Conservation (phyloP, 2,113 vertebrate species). For the Dipodomys stephensi region DNA sequence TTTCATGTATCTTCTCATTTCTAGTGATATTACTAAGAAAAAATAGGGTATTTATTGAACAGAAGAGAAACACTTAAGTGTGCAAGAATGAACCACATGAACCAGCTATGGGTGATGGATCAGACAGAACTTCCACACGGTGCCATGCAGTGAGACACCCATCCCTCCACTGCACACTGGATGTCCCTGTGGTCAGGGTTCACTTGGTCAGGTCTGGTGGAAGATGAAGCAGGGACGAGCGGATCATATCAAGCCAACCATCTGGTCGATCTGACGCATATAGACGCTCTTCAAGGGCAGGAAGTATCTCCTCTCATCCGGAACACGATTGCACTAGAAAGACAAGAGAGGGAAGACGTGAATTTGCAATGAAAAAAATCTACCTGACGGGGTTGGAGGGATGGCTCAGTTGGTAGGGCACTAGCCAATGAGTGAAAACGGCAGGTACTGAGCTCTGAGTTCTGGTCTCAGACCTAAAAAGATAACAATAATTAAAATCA, state of each 20-base stretch:
- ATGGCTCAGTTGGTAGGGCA: too few species aligned
- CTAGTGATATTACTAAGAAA: slow-evolving; percentile 33
- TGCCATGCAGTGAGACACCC: background rate
- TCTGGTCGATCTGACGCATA: slow-evolving; percentile 98
- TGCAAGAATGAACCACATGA: background rate
- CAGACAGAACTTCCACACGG: background rate
- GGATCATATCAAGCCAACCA: slow-evolving; percentile 96
- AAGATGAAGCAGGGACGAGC: accelerated
- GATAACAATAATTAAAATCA: too few species aligned
- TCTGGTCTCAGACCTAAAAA: too few species aligned
- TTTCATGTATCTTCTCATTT: background rate
- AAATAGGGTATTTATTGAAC: slow-evolving; percentile 63
- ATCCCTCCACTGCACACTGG: background rate
- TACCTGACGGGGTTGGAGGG: too few species aligned
- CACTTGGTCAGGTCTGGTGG: background rate
- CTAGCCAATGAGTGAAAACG: too few species aligned
- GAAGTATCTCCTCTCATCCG: slow-evolving; percentile 93
- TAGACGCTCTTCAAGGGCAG: slow-evolving; percentile 97
- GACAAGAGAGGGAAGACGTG: accelerated
- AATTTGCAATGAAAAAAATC: background rate
- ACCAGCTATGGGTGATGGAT: slow-evolving; percentile 10
- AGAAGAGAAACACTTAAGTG: slow-evolving; percentile 49
- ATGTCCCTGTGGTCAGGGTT: background rate
- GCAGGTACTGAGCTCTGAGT: too few species aligned
- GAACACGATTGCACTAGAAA: slow-evolving; percentile 93